A percentile compares a stretch with the other conserved stretches of the same genome.
Conservation (phyloP, 2,888 invertebrate genomes). For the Ichneumon xanthorius region DNA sequence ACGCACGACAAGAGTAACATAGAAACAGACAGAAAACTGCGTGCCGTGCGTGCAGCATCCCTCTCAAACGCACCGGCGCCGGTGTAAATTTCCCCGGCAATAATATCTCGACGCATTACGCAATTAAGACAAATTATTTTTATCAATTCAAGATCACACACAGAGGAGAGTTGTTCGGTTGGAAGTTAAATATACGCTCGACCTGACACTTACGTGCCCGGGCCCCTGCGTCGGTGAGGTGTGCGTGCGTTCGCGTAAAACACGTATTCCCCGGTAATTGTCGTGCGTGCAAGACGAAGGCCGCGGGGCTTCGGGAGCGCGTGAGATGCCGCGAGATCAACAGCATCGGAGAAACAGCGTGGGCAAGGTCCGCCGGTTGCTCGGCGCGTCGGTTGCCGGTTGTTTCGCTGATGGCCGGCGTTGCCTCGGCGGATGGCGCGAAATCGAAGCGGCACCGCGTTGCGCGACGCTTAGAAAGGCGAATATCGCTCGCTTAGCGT, state of each 20-base stretch:
- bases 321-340: constrained; percentile 62
- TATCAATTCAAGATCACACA: constrained; percentile 40
- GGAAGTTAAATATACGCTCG: constrained; percentile 21
- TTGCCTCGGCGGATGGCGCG: constrained; percentile 30
- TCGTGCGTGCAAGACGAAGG: constrained; percentile 65
- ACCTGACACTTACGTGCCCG: neutral
- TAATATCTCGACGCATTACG: constrained; percentile 19
- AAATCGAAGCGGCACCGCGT: constrained; percentile 54
- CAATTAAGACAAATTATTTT: constrained; percentile 27
- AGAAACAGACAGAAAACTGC: too few relatives aligned
- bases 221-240: neutral
- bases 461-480: constrained; percentile 62
- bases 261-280: constrained; percentile 55
- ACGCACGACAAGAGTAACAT: too few relatives aligned
- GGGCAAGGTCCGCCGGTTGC: constrained; percentile 65
- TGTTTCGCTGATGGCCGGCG: constrained; percentile 31
- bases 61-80: neutral
- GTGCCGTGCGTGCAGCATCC: neutral
- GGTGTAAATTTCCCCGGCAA: constrained; percentile 12
- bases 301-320: constrained; percentile 60
- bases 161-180: constrained; percentile 23
- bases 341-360: constrained; percentile 6
- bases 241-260: constrained; percentile 26
- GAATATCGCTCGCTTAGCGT: constrained; percentile 67
- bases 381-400: constrained; percentile 43